Evolutionary conservation across 2,888 invertebrate species (phyloP), one percentile per base, ranked within the genome.

Genomic region (Glomeris marginata): DNA sequence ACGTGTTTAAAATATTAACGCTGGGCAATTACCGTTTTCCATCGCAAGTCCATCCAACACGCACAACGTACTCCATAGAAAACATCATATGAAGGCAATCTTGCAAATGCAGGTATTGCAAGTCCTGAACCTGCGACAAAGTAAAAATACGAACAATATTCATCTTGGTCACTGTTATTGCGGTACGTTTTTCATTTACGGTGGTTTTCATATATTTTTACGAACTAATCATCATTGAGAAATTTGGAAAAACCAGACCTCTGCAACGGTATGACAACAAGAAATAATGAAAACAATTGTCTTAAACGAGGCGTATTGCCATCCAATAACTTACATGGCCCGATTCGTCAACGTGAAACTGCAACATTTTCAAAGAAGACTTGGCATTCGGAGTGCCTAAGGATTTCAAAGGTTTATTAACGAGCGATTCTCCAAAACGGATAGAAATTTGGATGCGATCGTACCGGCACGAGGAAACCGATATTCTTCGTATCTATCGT

Each of bases 21-120:
- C n/a, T n/a, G n/a, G 50, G 1, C 28, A 74, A 82, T 78, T 70
- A 92, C 92, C 77, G 81, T 61, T 82, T 77, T 28, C 87, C 84
- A 64, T 88, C 84, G 0, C 88, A 85, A 0, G 87, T 87, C 95
- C 97, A 98, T 0, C 94, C 95, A 13, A 85, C 87, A 57, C 97
- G 71, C 0, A 92, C 87, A 56, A 98, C 74, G 68, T 98, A 98
- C 64, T 98, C 97, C 71, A 85, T 79, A 0, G 90, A 85, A 65
- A 91, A 91, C 53, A 85, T 74, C 48, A 80, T 77, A 43, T 78
- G 74, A n/a, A 90, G 67, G 0, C 84, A 78, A 61, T 80, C 81
- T 43, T 78, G 75, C 55, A 88, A 69, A 58, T 84, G 84, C 60
- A 80, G 75, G 69, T 79, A 80, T 60, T 79, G 76, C 49, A 85